Evolutionary conservation across 2,888 invertebrate genomes (phyloP).

Genomic region (Drosophila birchii): DNA sequence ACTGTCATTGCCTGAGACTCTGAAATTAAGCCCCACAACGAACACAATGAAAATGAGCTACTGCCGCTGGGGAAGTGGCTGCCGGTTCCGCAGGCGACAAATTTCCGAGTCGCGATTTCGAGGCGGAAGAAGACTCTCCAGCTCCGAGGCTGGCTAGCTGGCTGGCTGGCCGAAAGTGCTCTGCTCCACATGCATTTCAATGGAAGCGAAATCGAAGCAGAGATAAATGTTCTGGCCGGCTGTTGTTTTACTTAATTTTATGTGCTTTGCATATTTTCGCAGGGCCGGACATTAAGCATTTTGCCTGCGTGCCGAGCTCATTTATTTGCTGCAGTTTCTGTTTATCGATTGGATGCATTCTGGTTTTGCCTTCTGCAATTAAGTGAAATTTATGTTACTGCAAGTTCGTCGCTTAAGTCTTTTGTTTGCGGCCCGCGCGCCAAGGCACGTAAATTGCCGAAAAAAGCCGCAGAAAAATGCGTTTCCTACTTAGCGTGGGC

Average conservation of each 20-base stretch:
- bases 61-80: constrained; percentile 49
- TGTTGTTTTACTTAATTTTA: constrained; percentile 67
- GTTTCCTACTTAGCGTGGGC: constrained; percentile 77
- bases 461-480: constrained; percentile 49
- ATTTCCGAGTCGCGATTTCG: constrained; percentile 41
- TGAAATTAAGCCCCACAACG: constrained; percentile 56
- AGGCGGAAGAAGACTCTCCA: constrained; percentile 34
- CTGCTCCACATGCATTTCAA: constrained; percentile 56
- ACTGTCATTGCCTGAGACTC: constrained; percentile 71
- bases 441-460: constrained; percentile 74
- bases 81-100: constrained; percentile 55
- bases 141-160: background rate
- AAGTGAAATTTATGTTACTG: constrained; percentile 79
- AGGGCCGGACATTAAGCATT: constrained; percentile 67
- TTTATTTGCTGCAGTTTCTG: constrained; percentile 64
- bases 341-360: constrained; percentile 76
- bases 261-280: constrained; percentile 71
- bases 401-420: constrained; percentile 77
- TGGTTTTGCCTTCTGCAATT: constrained; percentile 67
- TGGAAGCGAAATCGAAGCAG: constrained; percentile 58
- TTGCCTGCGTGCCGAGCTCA: constrained; percentile 74
- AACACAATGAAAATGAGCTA: constrained; percentile 65
- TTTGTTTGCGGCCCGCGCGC: constrained; percentile 70
- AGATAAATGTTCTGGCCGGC: constrained; percentile 64
- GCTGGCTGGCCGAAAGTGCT: constrained; percentile 21